Evolutionary conservation across 2,797 vertebrate genomes (phyloP), one percentile per base, ranked within the genome.

Genomic region (Microctenopoma stevenorrisi): DNA sequence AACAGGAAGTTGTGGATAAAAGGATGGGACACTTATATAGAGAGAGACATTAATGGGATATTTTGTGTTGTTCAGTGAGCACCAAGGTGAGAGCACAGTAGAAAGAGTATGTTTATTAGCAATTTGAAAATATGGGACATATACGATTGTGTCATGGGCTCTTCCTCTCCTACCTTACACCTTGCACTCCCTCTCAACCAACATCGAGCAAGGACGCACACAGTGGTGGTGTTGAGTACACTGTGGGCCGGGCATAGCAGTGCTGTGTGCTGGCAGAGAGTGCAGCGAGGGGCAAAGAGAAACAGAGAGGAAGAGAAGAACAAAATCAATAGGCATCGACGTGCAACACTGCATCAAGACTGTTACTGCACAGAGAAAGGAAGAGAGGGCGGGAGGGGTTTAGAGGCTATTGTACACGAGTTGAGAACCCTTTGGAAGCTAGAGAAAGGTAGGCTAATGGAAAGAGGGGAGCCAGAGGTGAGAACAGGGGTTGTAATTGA

Each of bases 261-360:
- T 2, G 66, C 64, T 82, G 75, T 8, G 54, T 2, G 66, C 64
- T 82, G 75, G 74, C 71, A 83, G 55, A 74, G 69, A 71, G 76
- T 47, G 68, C 58, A 64, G 73, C 78, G 70, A 75, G 70, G 53
- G 60, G 79, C 64, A 76, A 64, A 81, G 64, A 83, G 67, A 79
- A 79, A 79, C 81, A 69, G 57, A 64, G 73, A 84, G 48, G 67
- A 64, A 46, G 67, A 77, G 72, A 81, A 68, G 58, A 78, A 76
- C 57, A 56, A 88, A 89, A 90, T 90, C 89, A 85, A 91, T 88
- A 83, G 60, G 73, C 81, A 89, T 86, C 65, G 68, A 88, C 88
- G 89, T 87, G 88, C 84, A 86, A 89, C 87, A 77, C 89, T 88
- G 87, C 87, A 89, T 88, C 89, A 90, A 88, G 82, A 90, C 81